phyloP scores from a whole-genome alignment of 2,797 vertebrate genomes.

The Antrozous pallidus region DNA sequence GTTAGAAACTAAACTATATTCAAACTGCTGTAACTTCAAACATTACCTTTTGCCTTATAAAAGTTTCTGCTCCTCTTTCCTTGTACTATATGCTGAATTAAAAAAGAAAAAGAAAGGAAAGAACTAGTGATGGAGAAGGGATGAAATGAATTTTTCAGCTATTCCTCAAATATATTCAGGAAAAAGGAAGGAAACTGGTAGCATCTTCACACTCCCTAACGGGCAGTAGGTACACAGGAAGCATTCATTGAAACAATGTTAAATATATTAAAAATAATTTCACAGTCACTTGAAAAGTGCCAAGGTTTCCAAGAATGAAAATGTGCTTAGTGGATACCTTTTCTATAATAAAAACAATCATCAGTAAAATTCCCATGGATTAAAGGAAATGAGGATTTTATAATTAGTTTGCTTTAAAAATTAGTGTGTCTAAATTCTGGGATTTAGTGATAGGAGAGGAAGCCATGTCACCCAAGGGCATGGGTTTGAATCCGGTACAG shows the following conservation, averaged over 20 bases:
- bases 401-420: conserved; percentile 61
- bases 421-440: conserved; percentile 2
- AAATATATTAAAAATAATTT: conserved; percentile 18
- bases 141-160: conserved; percentile 68
- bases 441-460: conserved; percentile 36
- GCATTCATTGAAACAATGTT: neutral
- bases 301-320: conserved; percentile 49
- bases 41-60: conserved; percentile 76
- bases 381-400: conserved; percentile 45
- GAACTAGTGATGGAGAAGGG: conserved; percentile 1
- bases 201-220: neutral
- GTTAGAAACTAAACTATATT: conserved; percentile 77
- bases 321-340: neutral
- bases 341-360: conserved; percentile 24
- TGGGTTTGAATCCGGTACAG: conserved; percentile 56
- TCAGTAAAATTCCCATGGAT: conserved; percentile 21
- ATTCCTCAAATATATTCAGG: conserved; percentile 58
- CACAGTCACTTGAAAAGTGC: conserved; percentile 2
- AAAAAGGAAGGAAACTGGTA: conserved; percentile 50
- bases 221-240: neutral
- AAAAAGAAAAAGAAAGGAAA: neutral
- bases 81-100: conserved; percentile 65
- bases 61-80: conserved; percentile 76
- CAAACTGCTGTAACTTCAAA: conserved; percentile 71
- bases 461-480: conserved; percentile 41